A percentile compares a stretch with the other conserved stretches of the same genome.
These are phyloP conservation scores for Microctenopoma stevenorrisi DNA, from an alignment of 2,797 vertebrate species.

Conservation along the genomic window DNA sequence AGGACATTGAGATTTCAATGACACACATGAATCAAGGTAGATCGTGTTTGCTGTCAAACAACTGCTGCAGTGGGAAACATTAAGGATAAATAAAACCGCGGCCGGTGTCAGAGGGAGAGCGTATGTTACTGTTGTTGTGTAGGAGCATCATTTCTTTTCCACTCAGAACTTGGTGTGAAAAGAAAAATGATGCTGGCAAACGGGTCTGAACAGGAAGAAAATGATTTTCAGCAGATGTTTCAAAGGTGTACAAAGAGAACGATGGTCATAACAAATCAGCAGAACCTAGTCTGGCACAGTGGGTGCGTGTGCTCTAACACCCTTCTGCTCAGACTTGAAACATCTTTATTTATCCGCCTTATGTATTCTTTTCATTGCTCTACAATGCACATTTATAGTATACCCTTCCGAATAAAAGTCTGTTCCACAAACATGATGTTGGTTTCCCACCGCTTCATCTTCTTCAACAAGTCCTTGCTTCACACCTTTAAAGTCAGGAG, in stretches of 20 bases:
- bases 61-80: constrained; percentile 61
- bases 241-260: constrained; percentile 17
- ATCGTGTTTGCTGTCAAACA: constrained; percentile 68
- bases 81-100: constrained; percentile 63
- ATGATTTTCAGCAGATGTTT: constrained; percentile 41
- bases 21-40: constrained; percentile 71
- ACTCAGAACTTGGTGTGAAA: constrained; percentile 12
- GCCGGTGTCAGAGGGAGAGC: constrained; percentile 33
- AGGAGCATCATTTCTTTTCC: constrained; percentile 24
- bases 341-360: constrained; percentile 11
- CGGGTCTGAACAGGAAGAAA: constrained; percentile 8
- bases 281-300: constrained; percentile 6
- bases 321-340: constrained; percentile 2
- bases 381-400: background rate
- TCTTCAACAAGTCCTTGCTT: background rate
- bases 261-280: constrained; percentile 25
- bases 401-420: background rate
- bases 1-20: constrained; percentile 66
- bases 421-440: background rate
- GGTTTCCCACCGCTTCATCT: background rate
- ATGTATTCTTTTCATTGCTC: background rate
- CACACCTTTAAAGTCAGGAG: no score
- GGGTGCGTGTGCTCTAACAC: constrained; percentile 15
- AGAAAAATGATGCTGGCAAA: constrained; percentile 9
- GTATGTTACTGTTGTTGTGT: constrained; percentile 17